Base-by-base conservation (phyloP, 2,888 invertebrate species). In the Boloria euphrosyne region DNA sequence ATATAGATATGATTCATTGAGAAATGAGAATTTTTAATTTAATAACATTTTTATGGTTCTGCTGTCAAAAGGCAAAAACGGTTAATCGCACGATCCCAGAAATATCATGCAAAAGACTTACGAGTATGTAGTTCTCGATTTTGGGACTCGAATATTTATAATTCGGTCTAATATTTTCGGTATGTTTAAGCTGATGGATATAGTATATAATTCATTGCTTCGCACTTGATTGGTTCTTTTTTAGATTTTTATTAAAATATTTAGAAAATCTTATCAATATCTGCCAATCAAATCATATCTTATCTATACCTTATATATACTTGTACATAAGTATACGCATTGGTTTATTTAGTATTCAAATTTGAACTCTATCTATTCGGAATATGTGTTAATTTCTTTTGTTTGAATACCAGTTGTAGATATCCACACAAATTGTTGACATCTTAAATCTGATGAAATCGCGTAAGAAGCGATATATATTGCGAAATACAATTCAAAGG, bases 261-360 rank as follows among this genome's bases (percentile, higher is more conserved):
- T 22, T 27, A 57, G 46, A 1, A 27, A 57, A 57, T 4, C 22
- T 57, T 57, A 57, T 57, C 57, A 57, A 57, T 46, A 53, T 4
- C 13, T 50, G 59, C 62, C 68, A 62, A 65, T 65, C 68, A 65
- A 43, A 52, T 59, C 4, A 16, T 46, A 57, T 57, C 22, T 57
- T 57, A 57, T 57, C 57, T 4, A 16, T 16, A 5, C 6, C 22
- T 4, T 27, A 27, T 16, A 57, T 43, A 13, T 2, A 38, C 31
- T 10, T 10, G 10, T 22, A 22, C 22, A 22, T 22, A 22, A 2
- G 22, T 38, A 38, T 31, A 31, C 31, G 1, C 2, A 31, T 31
- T 31, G 31, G 7, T 31, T 31, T 1, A 31, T 7, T 31, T 31
- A n/a, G 2, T 14, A n/a, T 55, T n/a, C 3, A 46, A 57, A 22